Evolutionary conservation across 2,888 invertebrate species (phyloP), one percentile per base, ranked within the genome.

Genomic region (Conus canariensis): DNA sequence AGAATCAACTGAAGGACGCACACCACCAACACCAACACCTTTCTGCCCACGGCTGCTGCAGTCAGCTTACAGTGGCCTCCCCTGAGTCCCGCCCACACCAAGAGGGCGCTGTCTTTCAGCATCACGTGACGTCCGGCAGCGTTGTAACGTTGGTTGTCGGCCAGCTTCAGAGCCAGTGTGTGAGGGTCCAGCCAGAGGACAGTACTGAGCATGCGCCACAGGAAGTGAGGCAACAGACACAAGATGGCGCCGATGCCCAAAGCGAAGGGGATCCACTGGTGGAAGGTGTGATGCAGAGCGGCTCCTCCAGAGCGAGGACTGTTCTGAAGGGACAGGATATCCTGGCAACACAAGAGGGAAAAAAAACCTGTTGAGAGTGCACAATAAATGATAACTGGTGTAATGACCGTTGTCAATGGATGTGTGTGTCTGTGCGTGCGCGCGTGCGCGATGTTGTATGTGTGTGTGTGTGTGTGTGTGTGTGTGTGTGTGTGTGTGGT

Each of bases 201-300:
- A 56, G 70, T 70, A 70, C 87, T 87, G 87, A 87, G 87, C 87
- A 87, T 87, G 70, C 87, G 56, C 87, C 87, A 87, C 25, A 87
- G 9, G 87, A 87, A 19, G 70, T 87, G 87, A 6, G 87, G 87
- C 22, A 87, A 9, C 45, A 87, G 19, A 22, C 87, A 85, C 25
- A 85, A 30, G 60, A 85, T 60, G 56, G 87, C 67, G 70, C 22
- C 67, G 16, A 25, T 45, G 22, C 70, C 67, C 45, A 87, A 59
- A 45, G 45, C 16, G 87, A 87, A 87, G 22, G 87, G 87, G 5
- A 70, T 59, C 87, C 87, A 87, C 70, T 87, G 87, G 87, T 87
- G 87, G 64, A 25, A 25, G 85, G 85, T 85, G 59, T 5, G 60
- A 7, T n/a, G 59, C 45, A 45, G 45, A 45, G 4, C 45, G 30